These are phyloP conservation scores for Cheilosia variabilis DNA, from an alignment of 2,888 invertebrate genomes.

Conservation along the genomic window DNA sequence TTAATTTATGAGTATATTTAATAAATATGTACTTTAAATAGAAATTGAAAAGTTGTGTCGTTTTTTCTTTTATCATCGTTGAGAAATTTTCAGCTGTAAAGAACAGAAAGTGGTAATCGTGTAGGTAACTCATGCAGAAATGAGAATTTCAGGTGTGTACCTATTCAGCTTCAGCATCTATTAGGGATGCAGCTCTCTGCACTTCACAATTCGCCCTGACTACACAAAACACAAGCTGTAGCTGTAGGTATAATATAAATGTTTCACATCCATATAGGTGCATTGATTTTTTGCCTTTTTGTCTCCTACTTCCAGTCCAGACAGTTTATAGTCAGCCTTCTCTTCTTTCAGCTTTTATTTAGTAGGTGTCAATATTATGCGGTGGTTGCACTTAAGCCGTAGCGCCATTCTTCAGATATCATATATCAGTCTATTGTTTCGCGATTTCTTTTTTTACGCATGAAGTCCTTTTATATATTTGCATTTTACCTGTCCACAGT, in stretches of 20 bases:
- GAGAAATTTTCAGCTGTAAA: background rate
- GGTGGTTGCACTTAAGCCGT: conserved; percentile 37
- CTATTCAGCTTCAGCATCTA: background rate
- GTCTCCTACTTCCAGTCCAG: background rate
- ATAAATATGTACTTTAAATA: conserved; percentile 34
- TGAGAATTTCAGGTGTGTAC: conserved; percentile 37
- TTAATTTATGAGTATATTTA: conserved; percentile 49
- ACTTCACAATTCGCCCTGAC: background rate
- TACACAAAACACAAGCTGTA: background rate
- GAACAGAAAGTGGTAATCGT: background rate
- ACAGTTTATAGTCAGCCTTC: background rate
- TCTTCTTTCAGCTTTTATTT: conserved; percentile 17
- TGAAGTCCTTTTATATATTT: background rate
- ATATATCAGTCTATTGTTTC: conserved; percentile 12
- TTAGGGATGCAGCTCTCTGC: conserved; percentile 14
- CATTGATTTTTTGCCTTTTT: conserved; percentile 31
- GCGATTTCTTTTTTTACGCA: conserved; percentile 41
- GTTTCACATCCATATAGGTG: background rate
- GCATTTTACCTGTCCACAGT: background rate
- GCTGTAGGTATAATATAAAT: too few relatives aligned
- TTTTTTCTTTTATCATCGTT: background rate
- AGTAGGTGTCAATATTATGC: conserved; percentile 28
- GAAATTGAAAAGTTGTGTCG: conserved; percentile 3
- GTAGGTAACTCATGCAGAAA: background rate
- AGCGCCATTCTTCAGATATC: conserved; percentile 40